phyloP scores from a whole-genome alignment of 2,797 vertebrate species.

The Spondyliosoma cantharus region DNA sequence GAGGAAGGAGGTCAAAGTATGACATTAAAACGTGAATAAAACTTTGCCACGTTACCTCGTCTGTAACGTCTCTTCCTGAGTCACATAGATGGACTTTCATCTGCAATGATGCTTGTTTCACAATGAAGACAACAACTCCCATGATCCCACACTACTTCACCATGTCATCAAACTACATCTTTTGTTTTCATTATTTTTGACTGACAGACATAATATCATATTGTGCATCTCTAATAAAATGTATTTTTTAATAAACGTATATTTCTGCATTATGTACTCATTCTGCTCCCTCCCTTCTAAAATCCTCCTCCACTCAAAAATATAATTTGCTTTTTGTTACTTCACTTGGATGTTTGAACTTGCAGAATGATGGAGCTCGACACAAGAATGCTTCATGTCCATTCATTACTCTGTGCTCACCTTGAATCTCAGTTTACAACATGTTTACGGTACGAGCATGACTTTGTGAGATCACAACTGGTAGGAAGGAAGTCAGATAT shows the following conservation, averaged over 20 bases:
- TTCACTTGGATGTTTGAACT: neutral
- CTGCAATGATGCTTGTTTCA: too few relatives aligned
- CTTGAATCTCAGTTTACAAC: neutral
- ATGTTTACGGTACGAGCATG: too few relatives aligned
- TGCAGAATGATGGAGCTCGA: neutral
- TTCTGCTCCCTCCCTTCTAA: neutral
- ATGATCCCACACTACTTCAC: too few relatives aligned
- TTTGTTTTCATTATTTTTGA: too few relatives aligned
- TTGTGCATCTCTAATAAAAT: neutral
- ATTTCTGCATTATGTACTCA: neutral
- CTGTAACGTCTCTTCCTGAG: too few relatives aligned
- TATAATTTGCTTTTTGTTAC: neutral
- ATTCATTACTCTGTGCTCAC: neutral
- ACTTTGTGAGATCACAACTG: neutral
- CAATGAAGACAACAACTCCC: too few relatives aligned
- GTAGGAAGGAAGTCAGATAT: neutral
- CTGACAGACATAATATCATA: too few relatives aligned
- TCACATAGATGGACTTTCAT: too few relatives aligned
- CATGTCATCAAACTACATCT: too few relatives aligned
- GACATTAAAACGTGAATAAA: too few relatives aligned
- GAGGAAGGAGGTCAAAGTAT: too few relatives aligned
- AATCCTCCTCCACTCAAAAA: neutral
- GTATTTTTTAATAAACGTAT: neutral
- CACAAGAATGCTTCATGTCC: neutral
- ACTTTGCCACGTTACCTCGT: too few relatives aligned